A percentile compares a stretch with the other conserved stretches of the same genome.
phyloP scores from a whole-genome alignment of 37 sponge, comb jelly and placozoan genomes.

The Mnemiopsis leidyi region DNA sequence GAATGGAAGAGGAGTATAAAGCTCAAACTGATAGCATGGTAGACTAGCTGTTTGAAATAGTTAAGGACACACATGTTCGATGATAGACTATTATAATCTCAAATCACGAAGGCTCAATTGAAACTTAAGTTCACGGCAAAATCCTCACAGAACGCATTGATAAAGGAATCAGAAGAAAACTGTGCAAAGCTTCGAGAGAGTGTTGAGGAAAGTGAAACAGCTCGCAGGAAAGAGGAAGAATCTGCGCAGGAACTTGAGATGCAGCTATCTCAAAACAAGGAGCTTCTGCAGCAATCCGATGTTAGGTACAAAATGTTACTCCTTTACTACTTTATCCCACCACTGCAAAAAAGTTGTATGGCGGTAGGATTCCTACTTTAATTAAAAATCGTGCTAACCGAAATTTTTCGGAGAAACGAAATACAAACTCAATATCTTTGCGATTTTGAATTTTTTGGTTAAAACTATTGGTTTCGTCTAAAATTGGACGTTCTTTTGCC shows the following conservation, averaged over 20 bases:
- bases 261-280: background rate
- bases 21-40: conserved; percentile 26
- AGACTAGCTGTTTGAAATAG: background rate
- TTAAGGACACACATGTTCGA: background rate
- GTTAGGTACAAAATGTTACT: too few species aligned
- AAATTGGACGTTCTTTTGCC: too few species aligned
- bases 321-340: too few species aligned
- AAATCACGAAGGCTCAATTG: too few species aligned
- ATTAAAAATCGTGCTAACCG: too few species aligned
- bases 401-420: too few species aligned
- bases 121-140: too few species aligned
- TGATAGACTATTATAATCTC: background rate
- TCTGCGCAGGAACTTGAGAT: background rate
- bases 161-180: conserved; percentile 1
- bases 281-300: background rate
- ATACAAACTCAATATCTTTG: too few species aligned
- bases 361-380: too few species aligned
- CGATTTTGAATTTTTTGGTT: too few species aligned
- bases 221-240: background rate
- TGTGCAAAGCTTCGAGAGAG: background rate
- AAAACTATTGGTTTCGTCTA: too few species aligned
- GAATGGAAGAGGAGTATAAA: conserved; percentile 22
- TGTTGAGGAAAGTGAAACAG: background rate
- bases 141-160: background rate
- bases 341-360: too few species aligned